Conservation (phyloP, 2,888 invertebrate genomes). For the Hemicrepidius hirtus region DNA sequence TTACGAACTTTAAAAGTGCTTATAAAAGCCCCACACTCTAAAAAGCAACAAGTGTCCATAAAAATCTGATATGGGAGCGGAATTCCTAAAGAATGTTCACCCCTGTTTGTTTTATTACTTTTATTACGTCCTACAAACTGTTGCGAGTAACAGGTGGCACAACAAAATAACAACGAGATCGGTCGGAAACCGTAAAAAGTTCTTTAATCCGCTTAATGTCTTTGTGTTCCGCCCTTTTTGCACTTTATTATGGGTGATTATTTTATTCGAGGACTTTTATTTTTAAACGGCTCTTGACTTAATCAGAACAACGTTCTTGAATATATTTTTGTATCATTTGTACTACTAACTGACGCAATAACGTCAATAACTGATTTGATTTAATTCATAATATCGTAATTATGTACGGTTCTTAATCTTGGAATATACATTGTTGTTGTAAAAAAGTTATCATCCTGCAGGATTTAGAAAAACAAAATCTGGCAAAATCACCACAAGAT, state of each 20-base stretch:
- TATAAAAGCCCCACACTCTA: constrained; percentile 60
- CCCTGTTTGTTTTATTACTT: constrained; percentile 70
- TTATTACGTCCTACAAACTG: constrained; percentile 68
- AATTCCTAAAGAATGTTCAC: constrained; percentile 69
- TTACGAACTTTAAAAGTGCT: constrained; percentile 65
- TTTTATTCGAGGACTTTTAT: constrained; percentile 25
- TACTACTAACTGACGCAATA: too few species aligned
- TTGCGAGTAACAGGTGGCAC: constrained; percentile 68
- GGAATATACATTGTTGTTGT: too few species aligned
- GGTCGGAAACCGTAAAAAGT: constrained; percentile 52
- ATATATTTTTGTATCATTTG: neutral
- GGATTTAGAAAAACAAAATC: too few species aligned
- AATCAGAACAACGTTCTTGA: neutral
- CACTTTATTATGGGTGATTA: constrained; percentile 42
- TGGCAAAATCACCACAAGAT: too few species aligned
- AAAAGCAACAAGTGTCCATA: constrained; percentile 70
- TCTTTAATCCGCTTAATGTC: constrained; percentile 51
- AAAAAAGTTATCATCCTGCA: too few species aligned
- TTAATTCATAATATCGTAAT: too few species aligned
- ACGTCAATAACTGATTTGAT: too few species aligned
- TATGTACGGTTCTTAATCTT: too few species aligned
- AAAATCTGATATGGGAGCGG: constrained; percentile 69
- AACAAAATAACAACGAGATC: constrained; percentile 58
- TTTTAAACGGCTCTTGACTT: constrained; percentile 1
- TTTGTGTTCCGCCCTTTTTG: constrained; percentile 44